Percentiles rank a stretch among this genome's conserved stretches.
These are phyloP conservation scores for Scaptomyza montana DNA, from an alignment of 1,140 invertebrate genomes.

Conservation along the genomic window DNA sequence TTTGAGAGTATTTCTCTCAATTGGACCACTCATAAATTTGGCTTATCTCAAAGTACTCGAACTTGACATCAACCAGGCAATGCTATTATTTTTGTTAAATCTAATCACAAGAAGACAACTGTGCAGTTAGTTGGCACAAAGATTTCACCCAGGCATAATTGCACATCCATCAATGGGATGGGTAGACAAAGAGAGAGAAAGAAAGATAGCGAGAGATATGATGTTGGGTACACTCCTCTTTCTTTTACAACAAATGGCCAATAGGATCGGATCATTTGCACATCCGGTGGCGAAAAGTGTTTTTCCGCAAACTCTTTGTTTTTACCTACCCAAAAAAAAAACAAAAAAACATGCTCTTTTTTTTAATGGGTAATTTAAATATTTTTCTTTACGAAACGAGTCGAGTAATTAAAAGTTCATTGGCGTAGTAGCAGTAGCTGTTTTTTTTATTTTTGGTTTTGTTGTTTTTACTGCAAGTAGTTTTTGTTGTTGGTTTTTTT, in stretches of 20 bases:
- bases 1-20: slow-evolving; percentile 2
- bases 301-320: slow-evolving; percentile 41
- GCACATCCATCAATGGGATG: slow-evolving; percentile 18
- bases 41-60: not conserved
- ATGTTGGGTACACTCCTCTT: slow-evolving; percentile 9
- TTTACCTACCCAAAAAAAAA: not conserved
- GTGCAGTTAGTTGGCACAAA: not conserved
- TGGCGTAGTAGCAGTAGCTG: slow-evolving; percentile 36
- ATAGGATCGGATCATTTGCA: slow-evolving; percentile 19
- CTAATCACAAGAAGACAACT: slow-evolving; percentile 14
- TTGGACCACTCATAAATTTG: not conserved
- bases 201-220: not conserved
- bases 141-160: slow-evolving; percentile 12
- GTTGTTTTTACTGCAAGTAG: slow-evolving; percentile 8
- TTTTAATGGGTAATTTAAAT: slow-evolving; percentile 48
- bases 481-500: slow-evolving; percentile 10
- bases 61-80: slow-evolving; percentile 2
- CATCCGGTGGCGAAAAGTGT: slow-evolving; percentile 42
- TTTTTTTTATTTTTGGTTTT: not conserved
- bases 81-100: not conserved
- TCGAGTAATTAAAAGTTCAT: slow-evolving; percentile 75
- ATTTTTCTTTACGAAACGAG: slow-evolving; percentile 61
- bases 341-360: slow-evolving; percentile 5
- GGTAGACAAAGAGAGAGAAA: not conserved
- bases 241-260: too few relatives aligned